Conservation (phyloP, 2,888 invertebrate genomes). For the Lypha dubia region DNA sequence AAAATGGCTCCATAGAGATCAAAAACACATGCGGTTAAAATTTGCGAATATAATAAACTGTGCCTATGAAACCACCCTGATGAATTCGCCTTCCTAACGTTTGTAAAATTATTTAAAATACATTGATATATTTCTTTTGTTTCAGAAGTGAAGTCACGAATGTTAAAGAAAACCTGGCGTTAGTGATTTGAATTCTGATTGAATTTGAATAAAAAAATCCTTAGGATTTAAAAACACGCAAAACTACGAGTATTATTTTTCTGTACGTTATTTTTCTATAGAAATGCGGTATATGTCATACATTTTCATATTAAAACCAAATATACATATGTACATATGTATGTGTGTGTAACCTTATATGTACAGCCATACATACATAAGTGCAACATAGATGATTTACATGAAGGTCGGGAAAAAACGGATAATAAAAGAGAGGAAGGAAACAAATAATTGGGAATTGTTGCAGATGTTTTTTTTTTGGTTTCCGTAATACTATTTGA, state of each 20-base stretch:
- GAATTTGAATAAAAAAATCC: conserved; percentile 14
- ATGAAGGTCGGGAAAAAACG: conserved; percentile 12
- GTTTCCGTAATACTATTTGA: background rate
- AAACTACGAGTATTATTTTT: conserved; percentile 12
- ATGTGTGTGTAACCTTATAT: background rate
- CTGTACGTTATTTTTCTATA: conserved; percentile 20
- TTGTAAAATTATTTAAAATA: background rate
- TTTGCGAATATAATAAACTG: too few relatives aligned
- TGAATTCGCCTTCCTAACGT: too few relatives aligned
- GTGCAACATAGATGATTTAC: background rate
- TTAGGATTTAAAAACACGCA: conserved; percentile 41
- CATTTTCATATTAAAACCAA: conserved; percentile 9
- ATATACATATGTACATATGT: background rate
- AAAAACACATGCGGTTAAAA: too few relatives aligned
- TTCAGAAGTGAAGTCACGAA: background rate
- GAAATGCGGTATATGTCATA: conserved; percentile 3
- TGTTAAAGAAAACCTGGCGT: background rate
- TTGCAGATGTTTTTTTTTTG: conserved; percentile 34
- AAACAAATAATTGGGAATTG: conserved; percentile 30
- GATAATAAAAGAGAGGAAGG: background rate
- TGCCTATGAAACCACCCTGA: too few relatives aligned
- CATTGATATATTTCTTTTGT: background rate
- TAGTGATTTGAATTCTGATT: background rate
- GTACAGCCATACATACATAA: background rate
- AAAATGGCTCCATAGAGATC: too few relatives aligned